phyloP scores from a whole-genome alignment of 30 jellyfish, hydroid and myxozoan species.

The Sanderia malayensis region DNA sequence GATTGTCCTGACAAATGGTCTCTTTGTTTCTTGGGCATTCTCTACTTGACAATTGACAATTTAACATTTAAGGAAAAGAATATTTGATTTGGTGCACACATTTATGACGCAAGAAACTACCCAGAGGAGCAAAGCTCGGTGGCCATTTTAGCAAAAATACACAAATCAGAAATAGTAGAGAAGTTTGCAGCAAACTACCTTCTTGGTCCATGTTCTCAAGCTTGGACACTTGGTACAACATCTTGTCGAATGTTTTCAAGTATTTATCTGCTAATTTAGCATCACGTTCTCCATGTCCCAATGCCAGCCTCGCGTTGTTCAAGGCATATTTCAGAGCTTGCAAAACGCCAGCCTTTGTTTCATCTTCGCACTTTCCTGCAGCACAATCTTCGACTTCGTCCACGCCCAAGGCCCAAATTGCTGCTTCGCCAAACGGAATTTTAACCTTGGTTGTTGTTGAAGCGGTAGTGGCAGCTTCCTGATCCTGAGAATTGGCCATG shows the following conservation, averaged over 20 bases:
- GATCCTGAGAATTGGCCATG: too few relatives aligned
- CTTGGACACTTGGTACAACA: conserved; percentile 18
- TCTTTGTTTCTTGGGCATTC: too few relatives aligned
- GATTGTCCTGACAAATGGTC: too few relatives aligned
- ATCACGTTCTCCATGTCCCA: conserved; percentile 23
- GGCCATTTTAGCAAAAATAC: too few relatives aligned
- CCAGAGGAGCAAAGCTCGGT: too few relatives aligned
- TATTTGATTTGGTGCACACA: too few relatives aligned
- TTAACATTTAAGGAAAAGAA: too few relatives aligned
- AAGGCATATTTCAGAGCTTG: conserved; percentile 47
- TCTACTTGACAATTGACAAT: too few relatives aligned
- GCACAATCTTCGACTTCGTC: conserved; percentile 31
- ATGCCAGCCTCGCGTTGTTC: conserved; percentile 55
- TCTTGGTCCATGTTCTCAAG: conserved; percentile 23
- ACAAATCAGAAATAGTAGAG: neutral
- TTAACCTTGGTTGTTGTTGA: conserved; percentile 36
- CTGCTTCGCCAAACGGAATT: conserved; percentile 59
- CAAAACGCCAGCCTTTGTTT: conserved; percentile 18
- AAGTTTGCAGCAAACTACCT: neutral
- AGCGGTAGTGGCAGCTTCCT: conserved; percentile 1
- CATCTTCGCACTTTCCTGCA: conserved; percentile 41
- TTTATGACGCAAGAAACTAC: too few relatives aligned
- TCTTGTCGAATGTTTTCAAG: conserved; percentile 21
- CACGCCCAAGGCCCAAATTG: conserved; percentile 45
- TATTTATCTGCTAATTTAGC: neutral